Base-by-base conservation (phyloP, 2,113 vertebrate species). In the Cromileptes altivelis region DNA sequence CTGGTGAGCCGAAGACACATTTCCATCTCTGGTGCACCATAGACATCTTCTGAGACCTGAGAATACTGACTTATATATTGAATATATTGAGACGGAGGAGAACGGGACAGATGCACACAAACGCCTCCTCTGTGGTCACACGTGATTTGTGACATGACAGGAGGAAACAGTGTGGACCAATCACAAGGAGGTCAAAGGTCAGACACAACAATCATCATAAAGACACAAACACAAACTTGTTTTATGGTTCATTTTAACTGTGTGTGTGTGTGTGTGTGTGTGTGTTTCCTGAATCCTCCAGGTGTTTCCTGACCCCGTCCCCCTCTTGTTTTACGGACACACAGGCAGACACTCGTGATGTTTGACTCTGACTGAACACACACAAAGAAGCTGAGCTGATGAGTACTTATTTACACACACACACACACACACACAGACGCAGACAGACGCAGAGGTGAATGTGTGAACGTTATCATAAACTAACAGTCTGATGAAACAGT, bases 271-370 rank as follows among this genome's bases (percentile, higher is more conserved):
- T 49, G 47, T 67, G 69, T 80, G 37, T 52, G 62, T 84, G n/a
- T 49, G 82, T 63, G 14, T 61, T 81, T 84, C 80, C 84, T 84
- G 70, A 19, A 37, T 37, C 33, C n/a, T 61, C 77, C 80, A 90
- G 82, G 84, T 88, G 89, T 81, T 88, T 90, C 89, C 85, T 86
- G 61, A 63, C 50, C 37, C 60, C 18, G 6, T 3, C 63, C 69
- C 55, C 17, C 56, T 15, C 57, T 55, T 70, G 70, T 65, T 64
- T 37, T 37, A 37, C 33, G 1, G 33, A 37, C 17, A 61, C 61
- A 30, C 1, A 13, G 6, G 12, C 19, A 61, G 7, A 47, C 55
- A 61, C 47, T 10, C 45, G 0, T 63, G 76, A 67, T 81, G 55
- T 72, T 65, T 80, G 73, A 37, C 25, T 0, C 9, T 3, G 50